Evolutionary conservation across 1,140 invertebrate genomes (phyloP).

Genomic region (Aphaenogaster floridana): DNA sequence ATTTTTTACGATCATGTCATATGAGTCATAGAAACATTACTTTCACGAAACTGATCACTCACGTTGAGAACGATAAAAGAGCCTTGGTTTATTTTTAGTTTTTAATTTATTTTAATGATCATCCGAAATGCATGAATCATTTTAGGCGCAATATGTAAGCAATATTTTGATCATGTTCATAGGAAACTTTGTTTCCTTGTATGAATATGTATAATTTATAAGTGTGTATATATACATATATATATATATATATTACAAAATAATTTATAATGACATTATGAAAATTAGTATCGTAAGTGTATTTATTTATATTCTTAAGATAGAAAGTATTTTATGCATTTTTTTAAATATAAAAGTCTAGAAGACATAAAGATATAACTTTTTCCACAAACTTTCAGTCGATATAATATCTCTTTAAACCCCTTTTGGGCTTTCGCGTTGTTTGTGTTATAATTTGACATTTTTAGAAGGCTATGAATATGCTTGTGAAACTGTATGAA

Average conservation of each 20-base stretch:
- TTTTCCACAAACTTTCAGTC: background rate
- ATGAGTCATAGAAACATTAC: constrained; percentile 6
- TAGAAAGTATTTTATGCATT: background rate
- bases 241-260: background rate
- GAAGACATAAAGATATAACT: constrained; percentile 3
- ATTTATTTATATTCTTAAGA: background rate
- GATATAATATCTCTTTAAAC: background rate
- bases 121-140: background rate
- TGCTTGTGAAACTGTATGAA: background rate
- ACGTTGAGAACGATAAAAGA: background rate
- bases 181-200: background rate
- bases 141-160: background rate
- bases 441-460: background rate
- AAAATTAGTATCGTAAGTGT: background rate
- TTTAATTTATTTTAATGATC: background rate
- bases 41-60: background rate
- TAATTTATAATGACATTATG: background rate
- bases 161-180: background rate
- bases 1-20: background rate
- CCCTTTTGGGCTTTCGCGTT: background rate
- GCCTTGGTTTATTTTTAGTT: background rate
- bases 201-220: background rate
- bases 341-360: background rate
- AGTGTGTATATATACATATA: no score
- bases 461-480: background rate